Evolutionary conservation across 2,113 vertebrate genomes (phyloP).

Genomic region (Mola mola): DNA sequence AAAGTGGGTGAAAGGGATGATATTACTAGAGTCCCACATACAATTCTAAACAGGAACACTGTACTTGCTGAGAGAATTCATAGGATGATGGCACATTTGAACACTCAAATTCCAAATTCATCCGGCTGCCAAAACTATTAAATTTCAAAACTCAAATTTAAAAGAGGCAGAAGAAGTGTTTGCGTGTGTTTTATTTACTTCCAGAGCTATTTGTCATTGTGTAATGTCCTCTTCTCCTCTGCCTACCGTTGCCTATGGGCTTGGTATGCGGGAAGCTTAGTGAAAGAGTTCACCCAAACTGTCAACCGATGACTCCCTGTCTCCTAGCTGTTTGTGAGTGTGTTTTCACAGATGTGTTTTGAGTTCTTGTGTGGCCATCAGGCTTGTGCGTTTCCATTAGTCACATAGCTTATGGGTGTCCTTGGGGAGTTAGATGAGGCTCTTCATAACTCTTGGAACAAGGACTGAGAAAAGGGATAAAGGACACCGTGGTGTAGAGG

Average conservation of each 20-base stretch:
- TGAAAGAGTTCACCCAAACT: constrained; percentile 37
- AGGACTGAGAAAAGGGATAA: constrained; percentile 44
- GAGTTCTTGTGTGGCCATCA: constrained; percentile 21
- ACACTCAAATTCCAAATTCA: constrained; percentile 7
- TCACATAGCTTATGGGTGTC: constrained; percentile 54
- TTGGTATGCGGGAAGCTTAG: constrained; percentile 43
- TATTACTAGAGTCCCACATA: no score
- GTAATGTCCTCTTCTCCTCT: constrained; percentile 43
- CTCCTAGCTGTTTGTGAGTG: constrained; percentile 13
- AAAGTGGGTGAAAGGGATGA: no score
- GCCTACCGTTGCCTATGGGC: constrained; percentile 41
- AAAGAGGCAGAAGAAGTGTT: constrained; percentile 6
- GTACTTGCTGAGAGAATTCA: no score
- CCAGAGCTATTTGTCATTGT: constrained; percentile 24
- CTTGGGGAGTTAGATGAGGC: constrained; percentile 62
- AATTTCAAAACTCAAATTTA: constrained; percentile 2
- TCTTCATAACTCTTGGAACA: constrained; percentile 60
- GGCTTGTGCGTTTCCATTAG: constrained; percentile 50
- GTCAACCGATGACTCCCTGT: constrained; percentile 24
- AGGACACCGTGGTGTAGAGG: constrained; percentile 14
- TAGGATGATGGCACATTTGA: not conserved
- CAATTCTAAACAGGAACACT: no score
- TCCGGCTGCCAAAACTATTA: constrained; percentile 6
- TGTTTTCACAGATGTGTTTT: constrained; percentile 15
- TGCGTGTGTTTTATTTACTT: constrained; percentile 29